These are phyloP conservation scores for Tursiops truncatus DNA, from an alignment of 2,113 vertebrate genomes.

Conservation along the genomic window DNA sequence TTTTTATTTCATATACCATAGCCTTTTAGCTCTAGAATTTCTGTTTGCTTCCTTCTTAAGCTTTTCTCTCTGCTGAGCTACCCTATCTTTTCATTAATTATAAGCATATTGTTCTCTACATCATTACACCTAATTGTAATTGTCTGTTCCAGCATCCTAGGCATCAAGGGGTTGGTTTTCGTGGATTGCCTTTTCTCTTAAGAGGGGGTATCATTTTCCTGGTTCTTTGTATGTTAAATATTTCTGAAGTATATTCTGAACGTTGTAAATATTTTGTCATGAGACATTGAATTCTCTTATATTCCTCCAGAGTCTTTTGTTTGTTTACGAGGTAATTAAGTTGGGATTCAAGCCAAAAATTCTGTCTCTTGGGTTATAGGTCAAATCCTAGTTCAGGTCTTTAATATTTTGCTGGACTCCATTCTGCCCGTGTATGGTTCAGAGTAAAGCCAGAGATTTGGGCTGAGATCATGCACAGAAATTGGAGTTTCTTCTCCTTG, in stretches of 20 bases:
- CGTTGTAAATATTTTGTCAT: neutral
- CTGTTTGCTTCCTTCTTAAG: neutral
- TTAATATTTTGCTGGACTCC: slow-evolving; percentile 4
- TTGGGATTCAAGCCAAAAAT: neutral
- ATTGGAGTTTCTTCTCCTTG: neutral
- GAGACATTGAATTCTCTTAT: neutral
- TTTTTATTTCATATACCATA: neutral
- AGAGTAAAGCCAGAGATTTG: neutral
- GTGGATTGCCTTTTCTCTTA: neutral
- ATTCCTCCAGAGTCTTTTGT: neutral
- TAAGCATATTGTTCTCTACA: neutral
- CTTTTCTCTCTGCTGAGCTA: neutral
- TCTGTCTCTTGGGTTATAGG: neutral
- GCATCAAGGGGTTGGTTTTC: neutral
- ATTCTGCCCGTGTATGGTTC: neutral
- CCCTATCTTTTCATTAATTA: neutral
- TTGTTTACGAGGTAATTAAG: slow-evolving; percentile 34
- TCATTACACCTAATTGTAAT: neutral
- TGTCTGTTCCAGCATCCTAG: neutral
- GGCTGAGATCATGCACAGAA: neutral
- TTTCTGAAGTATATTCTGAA: slow-evolving; percentile 25
- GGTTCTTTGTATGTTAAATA: neutral
- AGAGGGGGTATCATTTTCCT: neutral
- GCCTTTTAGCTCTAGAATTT: neutral
- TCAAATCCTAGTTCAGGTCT: neutral